These are phyloP conservation scores for Anser cygnoides DNA, from an alignment of 2,113 vertebrate species.

Conservation along the genomic window DNA sequence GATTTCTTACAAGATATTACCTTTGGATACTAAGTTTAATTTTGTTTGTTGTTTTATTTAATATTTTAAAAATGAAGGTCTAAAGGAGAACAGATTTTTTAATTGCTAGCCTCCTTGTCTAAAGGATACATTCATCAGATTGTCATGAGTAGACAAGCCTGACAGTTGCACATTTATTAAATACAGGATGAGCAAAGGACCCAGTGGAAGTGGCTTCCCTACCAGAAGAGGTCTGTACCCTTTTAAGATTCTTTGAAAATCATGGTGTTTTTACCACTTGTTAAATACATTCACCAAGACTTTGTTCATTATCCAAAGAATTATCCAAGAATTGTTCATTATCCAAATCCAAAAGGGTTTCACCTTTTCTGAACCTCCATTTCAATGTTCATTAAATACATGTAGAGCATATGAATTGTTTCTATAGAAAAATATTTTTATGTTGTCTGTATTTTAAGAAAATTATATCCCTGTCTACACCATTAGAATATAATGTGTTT, in stretches of 20 bases:
- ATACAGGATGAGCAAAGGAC: background rate
- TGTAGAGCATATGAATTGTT: background rate
- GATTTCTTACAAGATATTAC: background rate
- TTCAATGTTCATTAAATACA: background rate
- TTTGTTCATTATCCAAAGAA: background rate
- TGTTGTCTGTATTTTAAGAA: background rate
- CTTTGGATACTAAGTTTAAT: background rate
- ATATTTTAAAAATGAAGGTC: background rate
- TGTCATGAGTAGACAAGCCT: background rate
- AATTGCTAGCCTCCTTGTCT: background rate
- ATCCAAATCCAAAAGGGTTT: background rate
- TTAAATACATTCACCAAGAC: background rate
- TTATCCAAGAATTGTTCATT: background rate
- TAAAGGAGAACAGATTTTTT: background rate
- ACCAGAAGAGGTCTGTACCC: background rate
- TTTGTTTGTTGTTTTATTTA: background rate
- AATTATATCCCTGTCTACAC: rapidly evolving
- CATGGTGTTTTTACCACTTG: background rate
- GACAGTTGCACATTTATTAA: background rate
- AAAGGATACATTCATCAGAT: background rate
- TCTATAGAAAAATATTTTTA: background rate
- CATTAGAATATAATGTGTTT: background rate
- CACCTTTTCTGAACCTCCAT: background rate
- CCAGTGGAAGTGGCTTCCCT: background rate
- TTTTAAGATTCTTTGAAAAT: background rate